Conservation (phyloP, 2,113 vertebrate species). For the Petroica traversi region DNA sequence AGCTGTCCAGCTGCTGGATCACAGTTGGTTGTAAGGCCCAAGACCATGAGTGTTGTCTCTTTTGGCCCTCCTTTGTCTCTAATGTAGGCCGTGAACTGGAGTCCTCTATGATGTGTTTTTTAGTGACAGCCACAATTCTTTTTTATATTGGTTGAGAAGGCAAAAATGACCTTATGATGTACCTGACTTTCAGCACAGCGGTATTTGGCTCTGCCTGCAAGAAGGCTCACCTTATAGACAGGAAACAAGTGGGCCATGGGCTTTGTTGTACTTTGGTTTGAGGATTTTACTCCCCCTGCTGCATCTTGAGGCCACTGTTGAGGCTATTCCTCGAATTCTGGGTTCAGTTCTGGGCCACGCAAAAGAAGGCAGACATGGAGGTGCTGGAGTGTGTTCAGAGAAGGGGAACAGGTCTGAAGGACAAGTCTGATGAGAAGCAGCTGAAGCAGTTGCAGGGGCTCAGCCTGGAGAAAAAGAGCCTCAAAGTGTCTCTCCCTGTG, state of each 20-base stretch:
- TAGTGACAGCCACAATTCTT: not conserved
- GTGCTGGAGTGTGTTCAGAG: not conserved
- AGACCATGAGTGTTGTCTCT: not conserved
- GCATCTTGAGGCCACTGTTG: not conserved
- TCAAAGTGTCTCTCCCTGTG: not conserved
- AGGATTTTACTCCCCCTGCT: not conserved
- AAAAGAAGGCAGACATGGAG: not conserved
- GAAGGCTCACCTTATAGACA: fast-evolving
- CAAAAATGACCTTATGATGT: not conserved
- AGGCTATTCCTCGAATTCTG: not conserved
- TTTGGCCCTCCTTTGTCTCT: not conserved
- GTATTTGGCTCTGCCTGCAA: not conserved
- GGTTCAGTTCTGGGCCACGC: not conserved
- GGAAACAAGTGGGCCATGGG: fast-evolving
- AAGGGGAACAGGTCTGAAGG: not conserved
- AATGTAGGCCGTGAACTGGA: not conserved
- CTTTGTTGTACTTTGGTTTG: not conserved
- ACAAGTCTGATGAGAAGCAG: not conserved
- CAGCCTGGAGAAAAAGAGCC: not conserved
- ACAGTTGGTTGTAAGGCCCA: not conserved
- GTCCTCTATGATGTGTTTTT: not conserved
- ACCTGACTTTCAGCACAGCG: not conserved
- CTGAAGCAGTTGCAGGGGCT: not conserved
- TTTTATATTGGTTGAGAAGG: not conserved
- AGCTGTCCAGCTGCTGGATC: not conserved